Base-by-base conservation (phyloP, 2,888 invertebrate genomes). In the Alviniconcha strummeri region DNA sequence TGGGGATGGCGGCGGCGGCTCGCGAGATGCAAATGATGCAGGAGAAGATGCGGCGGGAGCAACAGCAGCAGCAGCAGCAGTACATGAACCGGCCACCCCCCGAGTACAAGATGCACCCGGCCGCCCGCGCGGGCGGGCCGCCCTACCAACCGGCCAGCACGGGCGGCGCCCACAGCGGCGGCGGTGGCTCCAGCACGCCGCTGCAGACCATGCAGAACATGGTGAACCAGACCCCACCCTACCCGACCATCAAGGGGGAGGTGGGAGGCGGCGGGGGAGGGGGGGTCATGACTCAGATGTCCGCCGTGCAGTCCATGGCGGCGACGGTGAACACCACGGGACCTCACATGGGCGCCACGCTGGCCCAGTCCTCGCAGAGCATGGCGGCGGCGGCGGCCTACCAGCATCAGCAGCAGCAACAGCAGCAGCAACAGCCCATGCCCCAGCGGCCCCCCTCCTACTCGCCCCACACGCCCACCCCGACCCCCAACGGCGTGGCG, bases 21-120 rank as follows among this genome's bases (percentile, higher is more conserved):
- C 85, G 89, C 64, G 84, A 86, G 74, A 85, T 87, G 79, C 87
- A 87, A 72, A 85, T 86, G 71, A 84, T 86, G 80, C 88, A 87
- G 71, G 77, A 83, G 77, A 82, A 81, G 57, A 86, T 82, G 72
- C 86, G 86, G 55, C 83, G 78, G 57, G 84, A 87, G 79, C 86
- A 86, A 57, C 86, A 88, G 75, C 85, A 85, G 72, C 86, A 87
- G 71, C 89, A 89, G 71, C 87, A 89, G 80, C 88, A 91, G 84
- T 92, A 92, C 83, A 92, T 91, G 90, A 90, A 88, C 82, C 96
- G 97, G 57, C 97, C 97, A 54, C 97, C 97, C 74, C 97, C 97
- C 4, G 97, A 97, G 93, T 97, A 97, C 94, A 97, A 97, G 86
- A 90, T 91, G 90, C 90, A 90, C 82, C 88, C 84, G 17, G 85